phyloP scores from a whole-genome alignment of 2,888 invertebrate genomes.

The Pachydiplax longipennis region DNA sequence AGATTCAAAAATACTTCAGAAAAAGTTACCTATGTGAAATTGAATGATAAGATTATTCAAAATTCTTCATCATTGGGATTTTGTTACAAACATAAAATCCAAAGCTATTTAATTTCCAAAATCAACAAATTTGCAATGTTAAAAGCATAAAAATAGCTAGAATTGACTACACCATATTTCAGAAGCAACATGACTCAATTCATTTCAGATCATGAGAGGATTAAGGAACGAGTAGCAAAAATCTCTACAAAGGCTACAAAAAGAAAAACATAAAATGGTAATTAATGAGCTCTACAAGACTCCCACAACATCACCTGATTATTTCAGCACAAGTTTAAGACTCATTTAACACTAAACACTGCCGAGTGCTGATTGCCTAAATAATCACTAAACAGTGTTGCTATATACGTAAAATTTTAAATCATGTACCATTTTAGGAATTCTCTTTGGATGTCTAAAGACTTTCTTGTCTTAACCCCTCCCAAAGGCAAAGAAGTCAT shows the following conservation, averaged over 20 bases:
- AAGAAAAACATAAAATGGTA: constrained; percentile 36
- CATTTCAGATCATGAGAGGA: too few relatives aligned
- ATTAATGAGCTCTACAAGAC: neutral
- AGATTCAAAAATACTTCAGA: too few relatives aligned
- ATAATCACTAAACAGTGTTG: constrained; percentile 24
- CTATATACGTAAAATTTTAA: constrained; percentile 23
- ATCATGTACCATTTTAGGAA: constrained; percentile 31
- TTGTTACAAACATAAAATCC: too few relatives aligned
- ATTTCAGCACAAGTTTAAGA: constrained; percentile 5
- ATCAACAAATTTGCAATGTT: too few relatives aligned
- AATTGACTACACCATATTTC: too few relatives aligned
- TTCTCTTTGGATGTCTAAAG: constrained; percentile 6
- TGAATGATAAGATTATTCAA: too few relatives aligned
- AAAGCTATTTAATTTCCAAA: too few relatives aligned
- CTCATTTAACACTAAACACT: constrained; percentile 1
- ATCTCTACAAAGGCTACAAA: neutral
- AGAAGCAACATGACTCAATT: too few relatives aligned
- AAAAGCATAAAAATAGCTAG: too few relatives aligned
- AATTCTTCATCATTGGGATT: too few relatives aligned
- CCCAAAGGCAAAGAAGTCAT: constrained; percentile 14
- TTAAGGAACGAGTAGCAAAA: too few relatives aligned
- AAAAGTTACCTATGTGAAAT: too few relatives aligned
- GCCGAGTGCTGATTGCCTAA: constrained; percentile 26
- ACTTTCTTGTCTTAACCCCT: constrained; percentile 10
- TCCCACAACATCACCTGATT: neutral